Base-by-base conservation (phyloP, 2,113 vertebrate genomes). In the Oostethus manadensis region DNA sequence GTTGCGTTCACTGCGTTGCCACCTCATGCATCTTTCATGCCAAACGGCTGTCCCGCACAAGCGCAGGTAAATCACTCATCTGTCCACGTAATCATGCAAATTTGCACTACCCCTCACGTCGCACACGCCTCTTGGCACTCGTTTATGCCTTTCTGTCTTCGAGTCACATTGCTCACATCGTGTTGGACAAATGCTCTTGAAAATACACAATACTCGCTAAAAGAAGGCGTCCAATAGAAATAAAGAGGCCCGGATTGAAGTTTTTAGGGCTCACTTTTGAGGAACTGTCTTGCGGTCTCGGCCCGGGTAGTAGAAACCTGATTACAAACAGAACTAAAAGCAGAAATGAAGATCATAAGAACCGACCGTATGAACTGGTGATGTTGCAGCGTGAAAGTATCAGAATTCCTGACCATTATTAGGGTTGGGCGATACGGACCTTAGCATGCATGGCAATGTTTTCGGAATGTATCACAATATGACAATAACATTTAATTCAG, bases 31-130 rank as follows among this genome's bases (percentile, higher is more conserved):
- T 78, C 78, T 71, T 75, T 77, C 74, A 75, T 80, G 68, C 66
- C 78, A 81, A 83, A 76, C 43, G 71, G 73, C 83, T 90, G 84
- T 88, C 83, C 88, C 70, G 76, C 80, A 68, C 42, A 62, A 73
- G 75, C 60, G 29, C 76, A 84, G 72, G 82, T 82, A 86, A 87
- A 88, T 89, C 85, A 81, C 78, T 88, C 86, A 88, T 80, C 81
- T 87, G 83, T 85, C 79, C 64, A 69, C 73, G 78, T 85, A 88
- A 88, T 89, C 85, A 88, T 88, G 87, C 78, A 89, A 86, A 89
- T 89, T 64, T 69, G 63, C 22, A 71, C 82, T 78, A 88, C 76
- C 71, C 64, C 73, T 88, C 74, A 82, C 73, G 82, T 83, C 71
- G 48, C 50, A 26, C 64, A 56, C 69, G 42, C 70, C 77, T 64